Conservation (phyloP, 2,797 vertebrate species). For the Bovichtus variegatus region DNA sequence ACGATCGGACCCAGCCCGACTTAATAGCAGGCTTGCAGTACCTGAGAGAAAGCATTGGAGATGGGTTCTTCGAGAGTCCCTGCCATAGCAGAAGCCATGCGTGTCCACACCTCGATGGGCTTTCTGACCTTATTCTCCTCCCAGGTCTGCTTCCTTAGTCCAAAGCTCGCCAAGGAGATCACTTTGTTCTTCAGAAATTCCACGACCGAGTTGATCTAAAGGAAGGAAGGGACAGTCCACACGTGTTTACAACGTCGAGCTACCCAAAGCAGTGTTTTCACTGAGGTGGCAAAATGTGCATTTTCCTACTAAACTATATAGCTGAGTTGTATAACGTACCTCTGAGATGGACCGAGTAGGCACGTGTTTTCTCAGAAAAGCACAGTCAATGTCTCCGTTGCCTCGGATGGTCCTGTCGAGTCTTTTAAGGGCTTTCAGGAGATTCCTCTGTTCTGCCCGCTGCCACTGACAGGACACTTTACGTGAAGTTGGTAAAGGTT, state of each 20-base stretch:
- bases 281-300: too few relatives aligned
- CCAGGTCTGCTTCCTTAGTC: conserved; percentile 42
- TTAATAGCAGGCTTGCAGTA: conserved; percentile 7
- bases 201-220: conserved; percentile 70
- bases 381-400: conserved; percentile 53
- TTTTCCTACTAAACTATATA: too few relatives aligned
- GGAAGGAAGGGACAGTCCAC: neutral
- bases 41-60: conserved; percentile 80
- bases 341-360: conserved; percentile 62
- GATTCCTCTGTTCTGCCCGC: conserved; percentile 40
- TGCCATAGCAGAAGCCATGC: conserved; percentile 67
- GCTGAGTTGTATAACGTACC: conserved; percentile 60
- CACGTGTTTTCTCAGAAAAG: conserved; percentile 51
- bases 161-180: conserved; percentile 23
- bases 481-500: neutral
- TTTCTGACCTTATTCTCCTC: conserved; percentile 48
- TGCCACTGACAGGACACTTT: conserved; percentile 39
- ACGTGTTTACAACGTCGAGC: neutral
- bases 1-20: too few relatives aligned
- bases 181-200: conserved; percentile 69
- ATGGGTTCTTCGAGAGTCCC: conserved; percentile 66
- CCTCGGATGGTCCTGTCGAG: neutral
- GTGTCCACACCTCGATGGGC: conserved; percentile 79
- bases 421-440: conserved; percentile 58
- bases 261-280: too few relatives aligned